These are phyloP conservation scores for Montifringilla adamsi DNA, from an alignment of 2,113 vertebrate species.

Conservation along the genomic window DNA sequence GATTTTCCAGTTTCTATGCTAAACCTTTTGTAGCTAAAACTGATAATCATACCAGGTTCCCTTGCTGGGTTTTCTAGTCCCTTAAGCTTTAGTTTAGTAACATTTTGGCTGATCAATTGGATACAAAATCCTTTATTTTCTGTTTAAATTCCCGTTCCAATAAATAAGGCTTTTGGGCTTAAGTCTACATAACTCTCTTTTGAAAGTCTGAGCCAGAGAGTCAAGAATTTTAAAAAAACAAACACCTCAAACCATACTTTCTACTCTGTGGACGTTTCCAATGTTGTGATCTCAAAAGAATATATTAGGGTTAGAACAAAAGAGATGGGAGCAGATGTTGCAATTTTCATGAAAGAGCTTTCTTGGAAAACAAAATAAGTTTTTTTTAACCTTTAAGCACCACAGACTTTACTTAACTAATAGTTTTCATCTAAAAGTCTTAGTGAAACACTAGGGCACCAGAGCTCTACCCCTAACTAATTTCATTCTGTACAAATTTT, in stretches of 20 bases:
- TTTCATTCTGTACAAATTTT: neutral
- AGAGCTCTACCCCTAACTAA: neutral
- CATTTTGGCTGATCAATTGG: constrained; percentile 46
- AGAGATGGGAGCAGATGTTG: neutral
- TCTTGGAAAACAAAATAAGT: neutral
- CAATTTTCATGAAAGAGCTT: constrained; percentile 7
- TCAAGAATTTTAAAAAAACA: neutral
- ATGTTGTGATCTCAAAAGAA: constrained; percentile 13
- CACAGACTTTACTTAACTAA: neutral
- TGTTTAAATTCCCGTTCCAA: constrained; percentile 51
- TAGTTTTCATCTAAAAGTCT: constrained; percentile 20
- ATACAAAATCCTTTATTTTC: constrained; percentile 38
- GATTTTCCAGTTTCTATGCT: constrained; percentile 19
- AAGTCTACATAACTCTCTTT: constrained; percentile 15
- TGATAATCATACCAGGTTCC: constrained; percentile 7
- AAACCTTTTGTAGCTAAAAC: constrained; percentile 18
- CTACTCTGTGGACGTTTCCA: neutral
- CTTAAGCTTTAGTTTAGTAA: constrained; percentile 49
- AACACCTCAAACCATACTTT: neutral
- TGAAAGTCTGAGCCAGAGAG: constrained; percentile 20
- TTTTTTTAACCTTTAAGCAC: neutral
- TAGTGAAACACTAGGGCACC: neutral
- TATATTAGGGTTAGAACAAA: neutral
- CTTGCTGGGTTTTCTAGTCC: constrained; percentile 10
- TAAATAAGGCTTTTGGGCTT: constrained; percentile 50